These are phyloP conservation scores for Potamarius usumacintae DNA, from an alignment of 2,113 vertebrate species.

Conservation along the genomic window DNA sequence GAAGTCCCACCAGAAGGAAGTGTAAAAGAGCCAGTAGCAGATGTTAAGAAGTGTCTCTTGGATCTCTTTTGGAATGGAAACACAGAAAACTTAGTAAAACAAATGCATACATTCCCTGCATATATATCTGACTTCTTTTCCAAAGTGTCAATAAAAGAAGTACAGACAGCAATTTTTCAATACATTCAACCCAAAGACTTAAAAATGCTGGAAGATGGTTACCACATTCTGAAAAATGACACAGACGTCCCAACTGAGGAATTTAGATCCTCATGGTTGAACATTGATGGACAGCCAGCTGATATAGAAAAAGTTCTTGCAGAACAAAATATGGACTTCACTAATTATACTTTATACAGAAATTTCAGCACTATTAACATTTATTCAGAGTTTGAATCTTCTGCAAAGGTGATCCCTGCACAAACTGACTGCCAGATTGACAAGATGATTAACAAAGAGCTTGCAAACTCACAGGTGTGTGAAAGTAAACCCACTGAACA, in stretches of 20 bases:
- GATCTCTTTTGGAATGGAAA: slow-evolving; percentile 47
- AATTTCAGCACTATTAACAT: neutral
- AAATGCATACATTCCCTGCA: neutral
- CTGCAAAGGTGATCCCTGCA: neutral
- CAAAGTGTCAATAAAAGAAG: neutral
- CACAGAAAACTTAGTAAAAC: neutral
- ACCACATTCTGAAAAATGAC: slow-evolving; percentile 18
- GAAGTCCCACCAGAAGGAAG: neutral
- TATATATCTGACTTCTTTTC: too few relatives aligned
- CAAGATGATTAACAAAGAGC: neutral
- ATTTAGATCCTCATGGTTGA: slow-evolving; percentile 43
- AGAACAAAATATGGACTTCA: slow-evolving; percentile 21
- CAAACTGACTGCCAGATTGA: neutral
- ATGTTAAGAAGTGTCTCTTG: slow-evolving; percentile 13
- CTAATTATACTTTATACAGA: neutral
- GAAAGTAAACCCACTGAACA: neutral
- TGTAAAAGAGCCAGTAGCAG: neutral
- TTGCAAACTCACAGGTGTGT: neutral
- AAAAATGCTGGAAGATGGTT: neutral
- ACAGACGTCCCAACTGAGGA: neutral
- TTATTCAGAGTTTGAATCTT: neutral
- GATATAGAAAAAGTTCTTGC: slow-evolving; percentile 41
- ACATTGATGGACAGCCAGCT: slow-evolving; percentile 22
- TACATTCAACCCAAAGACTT: slow-evolving; percentile 15
- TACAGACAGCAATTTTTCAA: slow-evolving; percentile 10